These are phyloP conservation scores for Leptinotarsa rubiginosa DNA, from an alignment of 2,888 invertebrate species.

Conservation along the genomic window DNA sequence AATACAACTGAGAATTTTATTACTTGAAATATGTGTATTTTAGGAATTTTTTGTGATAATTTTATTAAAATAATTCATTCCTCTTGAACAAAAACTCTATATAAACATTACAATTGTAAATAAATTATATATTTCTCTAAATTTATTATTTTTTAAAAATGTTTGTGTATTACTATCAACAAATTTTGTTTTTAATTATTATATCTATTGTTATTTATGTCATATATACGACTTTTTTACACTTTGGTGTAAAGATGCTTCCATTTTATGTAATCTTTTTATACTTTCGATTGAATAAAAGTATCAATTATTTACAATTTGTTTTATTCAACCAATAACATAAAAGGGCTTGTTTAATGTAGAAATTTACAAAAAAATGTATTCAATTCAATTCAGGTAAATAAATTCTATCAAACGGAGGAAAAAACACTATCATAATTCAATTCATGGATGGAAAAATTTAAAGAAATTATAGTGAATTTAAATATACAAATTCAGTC, in stretches of 20 bases:
- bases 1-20: slow-evolving; percentile 2
- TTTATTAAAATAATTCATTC: slow-evolving; percentile 21
- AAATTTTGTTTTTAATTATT: slow-evolving; percentile 42
- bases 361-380: background rate
- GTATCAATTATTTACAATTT: slow-evolving; percentile 46
- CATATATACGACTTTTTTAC: slow-evolving; percentile 47
- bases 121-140: slow-evolving; percentile 24
- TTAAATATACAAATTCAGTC: too few relatives aligned
- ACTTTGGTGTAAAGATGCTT: slow-evolving; percentile 52
- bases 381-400: background rate
- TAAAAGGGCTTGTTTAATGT: background rate
- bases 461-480: too few relatives aligned
- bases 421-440: too few relatives aligned
- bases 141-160: slow-evolving; percentile 26
- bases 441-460: too few relatives aligned
- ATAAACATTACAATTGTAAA: slow-evolving; percentile 15
- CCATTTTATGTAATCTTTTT: slow-evolving; percentile 55
- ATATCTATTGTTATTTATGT: slow-evolving; percentile 36
- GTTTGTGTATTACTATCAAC: slow-evolving; percentile 13
- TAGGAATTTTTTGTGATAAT: slow-evolving; percentile 25
- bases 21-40: background rate
- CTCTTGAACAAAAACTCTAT: slow-evolving; percentile 2
- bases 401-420: too few relatives aligned
- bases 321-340: slow-evolving; percentile 11
- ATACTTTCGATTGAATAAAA: slow-evolving; percentile 52